Base-by-base conservation (phyloP, 2,888 invertebrate species). In the Zygaena filipendulae region DNA sequence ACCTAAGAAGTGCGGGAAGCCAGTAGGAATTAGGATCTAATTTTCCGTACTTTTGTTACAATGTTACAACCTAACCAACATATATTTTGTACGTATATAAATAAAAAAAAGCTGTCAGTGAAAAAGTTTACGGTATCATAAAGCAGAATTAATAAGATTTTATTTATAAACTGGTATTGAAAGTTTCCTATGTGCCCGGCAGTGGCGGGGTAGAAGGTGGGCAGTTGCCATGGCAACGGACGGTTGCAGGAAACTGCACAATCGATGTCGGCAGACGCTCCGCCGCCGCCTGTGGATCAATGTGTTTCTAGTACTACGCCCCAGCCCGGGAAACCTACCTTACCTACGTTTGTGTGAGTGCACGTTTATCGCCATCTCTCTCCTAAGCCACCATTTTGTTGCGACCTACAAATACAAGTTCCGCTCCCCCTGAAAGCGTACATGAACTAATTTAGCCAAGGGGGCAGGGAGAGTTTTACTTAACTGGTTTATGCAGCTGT, bases 261-360 rank as follows among this genome's bases (percentile, higher is more conserved):
- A 77, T 79, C 79, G 71, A 79, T 79, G 75, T 61, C 62, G 71
- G 72, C 74, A 77, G 79, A 79, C 77, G 71, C 59, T 50, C 40
- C 37, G 47, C 47, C 16, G 16, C 53, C 50, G 55, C 51, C 56
- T 74, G 62, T 77, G 72, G 79, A 77, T 77, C 79, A 79, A 79
- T 77, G 79, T 79, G 79, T 79, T 72, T 77, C 72, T 79, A 79
- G 79, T 77, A 79, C 79, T 79, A 79, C 72, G 75, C 66, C 61
- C 64, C 67, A 54, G 60, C 59, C 69, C 68, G 68, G 74, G 68
- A 60, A 66, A 66, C 62, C 64, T 68, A 59, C 61, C 61, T 52
- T 40, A 36, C 30, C n/a, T n/a, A 30, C 39, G 35, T 20, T 24
- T 32, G 64, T 69, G 66, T 66, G 70, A 42, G 58, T 35, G 34